Base-by-base conservation (phyloP, 1,140 invertebrate species). In the Drosophila lowei region DNA sequence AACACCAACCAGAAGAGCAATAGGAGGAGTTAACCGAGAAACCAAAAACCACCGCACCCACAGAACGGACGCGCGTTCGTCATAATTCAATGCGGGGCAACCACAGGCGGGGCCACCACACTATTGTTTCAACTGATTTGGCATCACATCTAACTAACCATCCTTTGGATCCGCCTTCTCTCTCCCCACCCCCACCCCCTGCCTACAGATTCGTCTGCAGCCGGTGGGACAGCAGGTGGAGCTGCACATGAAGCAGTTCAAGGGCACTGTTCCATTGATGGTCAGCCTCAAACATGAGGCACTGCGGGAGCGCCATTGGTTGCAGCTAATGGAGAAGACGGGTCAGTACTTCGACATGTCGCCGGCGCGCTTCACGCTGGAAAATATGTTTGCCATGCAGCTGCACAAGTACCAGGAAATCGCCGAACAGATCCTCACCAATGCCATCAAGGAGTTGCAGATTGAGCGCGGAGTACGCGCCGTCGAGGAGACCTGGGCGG, bases 311-410 rank as follows among this genome's bases (percentile, higher is more conserved):
- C 93, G 97, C 34, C 97, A 98, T 92, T 98, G 97, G 97, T 94
- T 94, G 62, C 94, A 96, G 72, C 91, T 98, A 23, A 98, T 98
- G 97, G 91, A 93, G 6, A 97, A 96, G 91, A 98, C 97, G 43
- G 93, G 92, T 2, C 92, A 95, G 72, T 91, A 93, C 64, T 98
- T 98, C 85, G 96, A 98, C 84, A 97, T 98, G 95, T 93, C 95
- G 2, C 94, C 96, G 1, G 95, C 97, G 3, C 93, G 95, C 58
- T 98, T 98, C 79, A 98, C 97, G 0, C 92, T 98, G 57, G 95
- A 96, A 63, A 97, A 97, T 79, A 95, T 98, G 94, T 98, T 98
- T 92, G 93, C 94, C 1, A 98, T 98, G 97, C 95, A 98, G 81
- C 90, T 98, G 56, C 95, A 97, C 79, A 94, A 95, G 65, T 97